Evolutionary conservation across 2,113 vertebrate species (phyloP), one percentile per base, ranked within the genome.

Genomic region (Pterocles orientalis): DNA sequence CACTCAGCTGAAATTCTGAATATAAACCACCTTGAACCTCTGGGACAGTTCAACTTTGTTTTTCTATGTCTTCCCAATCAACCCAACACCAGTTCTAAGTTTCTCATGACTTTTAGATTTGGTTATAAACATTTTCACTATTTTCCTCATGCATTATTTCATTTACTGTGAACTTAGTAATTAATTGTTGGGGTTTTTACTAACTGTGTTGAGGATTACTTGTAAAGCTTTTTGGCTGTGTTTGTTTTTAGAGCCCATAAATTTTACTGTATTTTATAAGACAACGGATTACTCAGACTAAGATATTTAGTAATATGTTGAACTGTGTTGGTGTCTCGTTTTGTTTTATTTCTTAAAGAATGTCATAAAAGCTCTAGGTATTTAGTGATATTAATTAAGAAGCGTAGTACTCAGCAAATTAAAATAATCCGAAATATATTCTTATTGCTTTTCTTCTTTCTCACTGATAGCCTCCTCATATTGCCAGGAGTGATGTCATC

Each of bases 401-500:
- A 71, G 24, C 20, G 39, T 73, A 94, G 47, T 39, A 60, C 56
- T 82, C 33, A 66, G n/a, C 24, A 75, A 64, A 81, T 48, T 70
- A 62, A 33, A 29, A 9, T 84, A 39, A 79, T 65, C 33, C 45
- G 65, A 95, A 96, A 77, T 54, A 41, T 41, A 71, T 36, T 81
- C 54, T 80, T 65, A 34, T 6, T 73, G 21, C 76, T 88, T 64
- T 92, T 36, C 60, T 81, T 96, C 73, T 86, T 94, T 96, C 47
- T 97, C 71, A 66, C 68, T 86, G 48, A 47, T 43, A 87, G 16
- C 45, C 16, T 94, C 31, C 50, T 95, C 90, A 94, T 95, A 77
- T 65, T 92, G 57, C 85, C 75, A 95, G 72, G 80, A 75, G 94
- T 92, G 82, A 91, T 94, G 92, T 93, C 86, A 96, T 96, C 43